Conservation (phyloP, 2,888 invertebrate genomes). For the Phaonia tiefii region DNA sequence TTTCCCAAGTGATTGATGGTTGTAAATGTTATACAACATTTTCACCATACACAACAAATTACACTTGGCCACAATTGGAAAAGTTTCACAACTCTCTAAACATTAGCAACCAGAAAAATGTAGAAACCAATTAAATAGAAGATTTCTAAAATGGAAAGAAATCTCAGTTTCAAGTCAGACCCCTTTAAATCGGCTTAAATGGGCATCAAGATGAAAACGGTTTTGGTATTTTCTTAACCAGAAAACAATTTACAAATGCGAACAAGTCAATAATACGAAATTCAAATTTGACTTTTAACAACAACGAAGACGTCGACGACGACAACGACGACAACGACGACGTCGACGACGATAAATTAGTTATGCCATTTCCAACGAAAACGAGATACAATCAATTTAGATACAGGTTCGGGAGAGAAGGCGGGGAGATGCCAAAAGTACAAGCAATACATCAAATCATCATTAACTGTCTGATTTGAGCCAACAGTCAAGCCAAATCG, state of each 20-base stretch:
- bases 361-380: slow-evolving; percentile 39
- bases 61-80: slow-evolving; percentile 18
- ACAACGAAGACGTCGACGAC: slow-evolving; percentile 21
- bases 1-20: slow-evolving; percentile 24
- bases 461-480: slow-evolving; percentile 57
- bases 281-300: slow-evolving; percentile 24
- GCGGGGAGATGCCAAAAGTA: slow-evolving; percentile 11
- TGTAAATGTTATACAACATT: slow-evolving; percentile 23
- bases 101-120: background rate
- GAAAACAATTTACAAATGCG: slow-evolving; percentile 19
- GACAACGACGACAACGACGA: slow-evolving; percentile 39
- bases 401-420: slow-evolving; percentile 6
- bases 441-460: slow-evolving; percentile 62
- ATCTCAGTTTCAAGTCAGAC: slow-evolving; percentile 15
- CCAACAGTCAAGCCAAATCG: background rate
- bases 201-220: slow-evolving; percentile 1
- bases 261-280: background rate
- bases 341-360: slow-evolving; percentile 41
- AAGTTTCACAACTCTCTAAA: slow-evolving; percentile 18
- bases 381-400: slow-evolving; percentile 41
- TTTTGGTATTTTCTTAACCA: background rate
- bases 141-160: slow-evolving; percentile 38
- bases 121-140: slow-evolving; percentile 49
- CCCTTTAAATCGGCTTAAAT: background rate
- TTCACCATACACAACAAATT: slow-evolving; percentile 18